Evolutionary conservation across 1,140 invertebrate genomes (phyloP), one percentile per base, ranked within the genome.

Genomic region (Eumaeus atala): DNA sequence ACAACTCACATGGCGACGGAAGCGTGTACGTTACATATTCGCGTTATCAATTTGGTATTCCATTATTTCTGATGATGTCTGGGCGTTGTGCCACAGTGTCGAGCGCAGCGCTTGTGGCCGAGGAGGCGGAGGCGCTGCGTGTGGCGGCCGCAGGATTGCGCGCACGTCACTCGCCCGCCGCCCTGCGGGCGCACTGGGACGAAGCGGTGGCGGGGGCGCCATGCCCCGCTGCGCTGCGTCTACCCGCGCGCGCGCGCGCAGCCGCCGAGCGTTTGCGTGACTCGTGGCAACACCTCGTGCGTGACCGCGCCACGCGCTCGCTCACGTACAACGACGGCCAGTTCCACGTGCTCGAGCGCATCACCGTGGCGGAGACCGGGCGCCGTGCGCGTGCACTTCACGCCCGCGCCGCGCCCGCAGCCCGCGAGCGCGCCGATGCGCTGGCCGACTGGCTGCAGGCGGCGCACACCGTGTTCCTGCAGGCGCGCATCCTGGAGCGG

Each of bases 321-420:
- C 82, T 97, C 1, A 96, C 95, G 0, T 96, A 95, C 77, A 96
- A 97, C 75, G 96, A 97, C 86, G 96, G 97, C 84, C 95, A 97
- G 82, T 96, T 97, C 74, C 96, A 97, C 85, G 92, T 96, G 42
- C 86, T 97, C 48, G 96, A 97, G 89, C 91, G 95, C 73, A 91
- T 92, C 56, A 91, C 92, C 69, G 91, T 92, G 34, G 88, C 90
- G 1, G 93, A 94, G 83, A 94, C 93, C 0, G 92, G 92, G 8
- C 90, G 91, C 44, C 87, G 91, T 54, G 87, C 93, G 48, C 91
- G 92, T 64, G 85, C 88, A 1, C 80, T 95, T 51, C 80, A 94
- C 44, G 85, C 83, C 12, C 91, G 93, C 67, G 93, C 92, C 56
- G 86, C 89, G 61, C 91, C 92, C 9, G 87, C 91, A 2, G 91